Percentiles rank a stretch among this genome's conserved stretches.
Evolutionary conservation across 2,113 vertebrate species (phyloP).

Genomic region (Poecilia latipinna): DNA sequence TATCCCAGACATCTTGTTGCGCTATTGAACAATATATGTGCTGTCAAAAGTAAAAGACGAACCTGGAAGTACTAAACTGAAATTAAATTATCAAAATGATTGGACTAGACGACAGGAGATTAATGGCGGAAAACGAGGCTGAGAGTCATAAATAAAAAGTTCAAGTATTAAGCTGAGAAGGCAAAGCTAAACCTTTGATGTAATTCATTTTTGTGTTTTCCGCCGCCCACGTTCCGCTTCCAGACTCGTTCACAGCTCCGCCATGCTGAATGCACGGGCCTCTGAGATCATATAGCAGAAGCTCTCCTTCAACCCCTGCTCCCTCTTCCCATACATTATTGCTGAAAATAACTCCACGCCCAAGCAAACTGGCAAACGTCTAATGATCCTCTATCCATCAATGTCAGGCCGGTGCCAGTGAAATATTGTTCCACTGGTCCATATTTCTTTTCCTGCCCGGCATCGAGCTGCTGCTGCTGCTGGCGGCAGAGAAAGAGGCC

Average conservation of each 20-base stretch:
- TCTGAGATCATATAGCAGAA: constrained; percentile 42
- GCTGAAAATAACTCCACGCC: constrained; percentile 78
- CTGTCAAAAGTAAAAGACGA: no score
- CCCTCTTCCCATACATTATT: constrained; percentile 70
- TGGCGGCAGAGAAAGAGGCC: constrained; percentile 45
- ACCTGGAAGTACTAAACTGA: not conserved
- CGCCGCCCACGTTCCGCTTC: constrained; percentile 38
- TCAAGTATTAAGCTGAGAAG: not conserved
- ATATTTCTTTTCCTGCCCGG: constrained; percentile 59
- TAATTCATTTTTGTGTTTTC: constrained; percentile 23
- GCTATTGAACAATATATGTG: no score
- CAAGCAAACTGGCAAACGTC: constrained; percentile 74
- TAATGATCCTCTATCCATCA: constrained; percentile 84
- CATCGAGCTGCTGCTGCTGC: constrained; percentile 30
- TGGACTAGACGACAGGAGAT: not conserved
- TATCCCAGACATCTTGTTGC: no score
- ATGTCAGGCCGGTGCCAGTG: constrained; percentile 68
- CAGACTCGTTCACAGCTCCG: constrained; percentile 32
- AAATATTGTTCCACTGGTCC: constrained; percentile 65
- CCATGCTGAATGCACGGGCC: constrained; percentile 42
- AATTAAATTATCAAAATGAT: not conserved
- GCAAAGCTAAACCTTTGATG: constrained; percentile 11
- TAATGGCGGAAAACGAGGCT: not conserved
- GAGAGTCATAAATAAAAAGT: not conserved
- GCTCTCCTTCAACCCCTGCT: constrained; percentile 48